Evolutionary conservation across 2,888 invertebrate species (phyloP), one percentile per base, ranked within the genome.

Genomic region (Archips xylosteana): DNA sequence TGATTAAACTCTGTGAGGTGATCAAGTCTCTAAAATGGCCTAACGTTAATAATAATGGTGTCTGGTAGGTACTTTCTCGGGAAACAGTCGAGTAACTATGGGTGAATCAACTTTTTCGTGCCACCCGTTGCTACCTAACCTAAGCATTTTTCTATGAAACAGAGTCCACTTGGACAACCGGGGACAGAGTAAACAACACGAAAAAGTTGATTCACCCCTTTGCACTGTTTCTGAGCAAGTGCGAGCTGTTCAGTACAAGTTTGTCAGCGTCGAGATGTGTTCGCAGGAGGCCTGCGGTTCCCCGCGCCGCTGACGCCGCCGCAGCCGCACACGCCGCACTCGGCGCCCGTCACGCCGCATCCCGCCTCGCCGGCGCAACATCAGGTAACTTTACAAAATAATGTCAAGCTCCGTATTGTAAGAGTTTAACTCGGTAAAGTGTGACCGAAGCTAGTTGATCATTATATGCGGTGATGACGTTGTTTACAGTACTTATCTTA

Each of bases 261-360:
- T 12, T 39, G 34, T 54, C 0, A 36, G 8, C 5, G 23, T 4
- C 10, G 12, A 6, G 54, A 2, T 10, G 57, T 34, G 34, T 59
- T 34, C 6, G 34, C 57, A 59, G 62, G 62, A 15, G 62, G 62
- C 42, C 45, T 62, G 62, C 62, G 66, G 54, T 66, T 57, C 39
- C 51, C 62, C 12, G 62, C 62, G 45, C 62, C 62, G 12, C 62
- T 98, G 85, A 98, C 96, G 13, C 96, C 96, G 61, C 96, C 96
- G 57, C 95, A 95, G 77, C 95, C 96, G n/a, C 96, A 96, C 84
- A 95, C 96, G 82, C 96, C 96, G 45, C 96, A 96, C 88, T 96
- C 96, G 0, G 96, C 96, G 73, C 96, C 96, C 0, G 95, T 87
- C 89, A 96, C 85, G 75, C 95, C 90, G 77, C 95, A 89, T 76